Evolutionary conservation across 2,888 invertebrate species (phyloP).

Genomic region (Rotaria macrura): DNA sequence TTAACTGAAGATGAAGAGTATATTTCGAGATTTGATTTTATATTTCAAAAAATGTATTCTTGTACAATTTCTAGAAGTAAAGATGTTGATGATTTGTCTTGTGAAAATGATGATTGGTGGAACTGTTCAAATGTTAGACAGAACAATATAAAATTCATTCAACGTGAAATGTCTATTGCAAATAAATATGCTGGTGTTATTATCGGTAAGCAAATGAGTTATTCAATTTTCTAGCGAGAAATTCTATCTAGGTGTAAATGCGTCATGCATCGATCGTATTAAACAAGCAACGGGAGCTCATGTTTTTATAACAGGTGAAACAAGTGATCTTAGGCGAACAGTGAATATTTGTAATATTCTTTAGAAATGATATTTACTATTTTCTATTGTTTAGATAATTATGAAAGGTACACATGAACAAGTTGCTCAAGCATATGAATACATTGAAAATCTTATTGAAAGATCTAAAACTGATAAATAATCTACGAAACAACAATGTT

Average conservation of each 20-base stretch:
- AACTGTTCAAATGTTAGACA: neutral
- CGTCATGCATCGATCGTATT: neutral
- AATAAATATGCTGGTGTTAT: neutral
- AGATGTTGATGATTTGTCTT: neutral
- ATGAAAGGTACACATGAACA: neutral
- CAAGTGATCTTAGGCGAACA: neutral
- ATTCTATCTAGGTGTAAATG: neutral
- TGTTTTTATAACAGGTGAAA: neutral
- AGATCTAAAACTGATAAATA: neutral
- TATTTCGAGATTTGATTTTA: neutral
- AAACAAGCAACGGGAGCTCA: neutral
- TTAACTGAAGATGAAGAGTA: neutral
- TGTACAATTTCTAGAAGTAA: neutral
- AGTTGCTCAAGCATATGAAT: neutral
- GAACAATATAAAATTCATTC: neutral
- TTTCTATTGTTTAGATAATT: neutral
- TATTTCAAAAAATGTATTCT: neutral
- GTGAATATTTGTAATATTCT: neutral
- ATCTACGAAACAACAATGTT: neutral
- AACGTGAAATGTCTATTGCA: neutral
- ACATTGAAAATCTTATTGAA: neutral
- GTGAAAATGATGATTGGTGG: neutral
- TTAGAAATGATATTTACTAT: neutral
- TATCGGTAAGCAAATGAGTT: neutral
- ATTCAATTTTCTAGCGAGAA: neutral